A percentile compares a stretch with the other conserved stretches of the same genome.
Conservation (phyloP, 2,113 vertebrate genomes). For the Chloroceryle aenea region DNA sequence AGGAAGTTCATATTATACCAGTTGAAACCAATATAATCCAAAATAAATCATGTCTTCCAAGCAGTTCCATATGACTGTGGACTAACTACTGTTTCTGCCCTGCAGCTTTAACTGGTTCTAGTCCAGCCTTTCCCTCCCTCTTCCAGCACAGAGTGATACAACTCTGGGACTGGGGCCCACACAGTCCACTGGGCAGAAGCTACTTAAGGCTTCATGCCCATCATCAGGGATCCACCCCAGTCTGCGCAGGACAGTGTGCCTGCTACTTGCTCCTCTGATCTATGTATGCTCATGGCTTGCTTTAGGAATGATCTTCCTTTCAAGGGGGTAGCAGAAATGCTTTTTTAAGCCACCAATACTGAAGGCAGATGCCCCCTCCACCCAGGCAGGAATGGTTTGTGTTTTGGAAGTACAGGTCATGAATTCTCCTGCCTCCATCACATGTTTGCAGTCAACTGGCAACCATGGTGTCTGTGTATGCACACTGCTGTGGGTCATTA, state of each 20-base stretch:
- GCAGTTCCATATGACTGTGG: conserved; percentile 35
- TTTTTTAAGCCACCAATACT: neutral
- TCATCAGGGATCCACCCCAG: neutral
- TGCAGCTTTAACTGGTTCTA: neutral
- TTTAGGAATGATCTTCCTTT: neutral
- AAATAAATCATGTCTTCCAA: conserved; percentile 50
- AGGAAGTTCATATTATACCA: conserved; percentile 8
- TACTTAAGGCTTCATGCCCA: neutral
- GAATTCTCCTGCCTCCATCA: conserved; percentile 8
- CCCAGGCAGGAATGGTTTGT: neutral
- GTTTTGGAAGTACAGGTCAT: conserved; percentile 20
- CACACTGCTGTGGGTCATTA: conserved; percentile 57
- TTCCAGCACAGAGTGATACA: neutral
- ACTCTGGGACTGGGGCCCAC: neutral
- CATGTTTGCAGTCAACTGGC: conserved; percentile 48
- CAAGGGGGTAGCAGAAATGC: neutral
- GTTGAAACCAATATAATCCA: conserved; percentile 43
- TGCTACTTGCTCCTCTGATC: neutral
- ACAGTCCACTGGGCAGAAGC: neutral
- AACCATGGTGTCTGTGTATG: conserved; percentile 5
- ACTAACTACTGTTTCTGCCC: neutral
- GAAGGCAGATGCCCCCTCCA: neutral
- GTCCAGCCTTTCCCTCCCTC: neutral
- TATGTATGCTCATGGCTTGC: neutral
- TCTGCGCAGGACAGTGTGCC: accelerated